Conservation (phyloP, 2,113 vertebrate species). For the Gopherus flavomarginatus region DNA sequence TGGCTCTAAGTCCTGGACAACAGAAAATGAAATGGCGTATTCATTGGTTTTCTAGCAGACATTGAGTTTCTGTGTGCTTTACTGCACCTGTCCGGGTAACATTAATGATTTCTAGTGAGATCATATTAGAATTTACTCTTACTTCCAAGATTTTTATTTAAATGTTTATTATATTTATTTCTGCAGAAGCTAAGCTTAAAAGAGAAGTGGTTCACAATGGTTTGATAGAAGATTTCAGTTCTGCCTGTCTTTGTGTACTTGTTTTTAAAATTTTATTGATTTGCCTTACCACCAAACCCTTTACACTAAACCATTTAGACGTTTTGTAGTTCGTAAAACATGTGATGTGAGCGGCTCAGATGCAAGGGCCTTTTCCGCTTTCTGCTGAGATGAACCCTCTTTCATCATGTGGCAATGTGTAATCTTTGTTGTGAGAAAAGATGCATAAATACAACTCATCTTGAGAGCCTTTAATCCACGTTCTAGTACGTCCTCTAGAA, state of each 20-base stretch:
- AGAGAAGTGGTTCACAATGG: not conserved
- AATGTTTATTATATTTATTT: not conserved
- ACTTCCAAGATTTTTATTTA: not conserved
- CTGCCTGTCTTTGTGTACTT: not conserved
- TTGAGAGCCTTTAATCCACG: not conserved
- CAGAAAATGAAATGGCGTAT: not conserved
- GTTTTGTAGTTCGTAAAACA: not conserved
- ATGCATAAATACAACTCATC: fast-evolving
- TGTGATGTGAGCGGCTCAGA: not conserved
- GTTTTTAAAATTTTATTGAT: not conserved
- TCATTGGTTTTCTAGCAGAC: not conserved
- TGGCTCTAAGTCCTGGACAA: not conserved
- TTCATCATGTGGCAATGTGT: fast-evolving
- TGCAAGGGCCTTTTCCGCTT: not conserved
- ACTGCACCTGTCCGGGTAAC: not conserved
- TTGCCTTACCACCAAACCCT: not conserved
- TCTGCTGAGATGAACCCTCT: not conserved
- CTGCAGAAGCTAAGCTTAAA: not conserved
- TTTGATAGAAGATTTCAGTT: not conserved
- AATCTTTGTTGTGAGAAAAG: not conserved
- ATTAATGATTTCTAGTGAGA: not conserved
- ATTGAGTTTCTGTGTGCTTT: not conserved
- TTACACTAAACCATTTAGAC: not conserved
- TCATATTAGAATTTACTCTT: not conserved
- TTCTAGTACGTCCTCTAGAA: not conserved